These are phyloP conservation scores for Ligdia adustata DNA, from an alignment of 2,888 invertebrate genomes.

Conservation along the genomic window DNA sequence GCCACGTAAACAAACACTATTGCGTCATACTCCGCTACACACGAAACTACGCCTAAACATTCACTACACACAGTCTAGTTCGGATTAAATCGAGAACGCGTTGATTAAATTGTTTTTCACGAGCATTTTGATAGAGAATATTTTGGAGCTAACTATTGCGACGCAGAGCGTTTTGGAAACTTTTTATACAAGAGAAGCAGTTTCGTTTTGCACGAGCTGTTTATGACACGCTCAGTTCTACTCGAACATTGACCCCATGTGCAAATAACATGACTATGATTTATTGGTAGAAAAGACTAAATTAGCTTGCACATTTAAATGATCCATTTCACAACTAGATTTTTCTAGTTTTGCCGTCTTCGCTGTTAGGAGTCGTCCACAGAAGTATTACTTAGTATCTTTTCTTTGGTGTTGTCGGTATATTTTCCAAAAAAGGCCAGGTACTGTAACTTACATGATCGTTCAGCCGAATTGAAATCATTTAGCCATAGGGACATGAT, in stretches of 20 bases:
- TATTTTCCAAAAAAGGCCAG: too few relatives aligned
- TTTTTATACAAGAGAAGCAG: constrained; percentile 25
- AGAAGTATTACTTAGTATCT: too few relatives aligned
- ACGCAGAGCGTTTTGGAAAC: constrained; percentile 31
- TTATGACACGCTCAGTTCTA: constrained; percentile 24
- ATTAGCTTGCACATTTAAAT: too few relatives aligned
- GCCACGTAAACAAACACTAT: constrained; percentile 75
- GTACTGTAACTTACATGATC: too few relatives aligned
- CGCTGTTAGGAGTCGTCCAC: too few relatives aligned
- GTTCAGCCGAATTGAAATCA: too few relatives aligned
- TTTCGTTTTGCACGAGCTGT: constrained; percentile 29
- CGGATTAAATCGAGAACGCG: constrained; percentile 29
- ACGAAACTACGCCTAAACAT: constrained; percentile 53
- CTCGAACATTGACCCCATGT: constrained; percentile 37
- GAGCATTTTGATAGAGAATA: constrained; percentile 54
- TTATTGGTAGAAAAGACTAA: constrained; percentile 20
- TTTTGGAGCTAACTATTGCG: constrained; percentile 44
- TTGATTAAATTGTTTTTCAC: constrained; percentile 61
- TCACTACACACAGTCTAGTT: constrained; percentile 40
- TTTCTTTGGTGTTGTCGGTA: too few relatives aligned
- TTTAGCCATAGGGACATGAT: too few relatives aligned
- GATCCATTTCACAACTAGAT: too few relatives aligned
- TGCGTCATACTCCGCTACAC: constrained; percentile 62
- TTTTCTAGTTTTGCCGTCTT: too few relatives aligned
- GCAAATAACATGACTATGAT: constrained; percentile 19